Evolutionary conservation across 1,140 invertebrate genomes (phyloP), one percentile per base, ranked within the genome.

Genomic region (Drosophila athabasca): DNA sequence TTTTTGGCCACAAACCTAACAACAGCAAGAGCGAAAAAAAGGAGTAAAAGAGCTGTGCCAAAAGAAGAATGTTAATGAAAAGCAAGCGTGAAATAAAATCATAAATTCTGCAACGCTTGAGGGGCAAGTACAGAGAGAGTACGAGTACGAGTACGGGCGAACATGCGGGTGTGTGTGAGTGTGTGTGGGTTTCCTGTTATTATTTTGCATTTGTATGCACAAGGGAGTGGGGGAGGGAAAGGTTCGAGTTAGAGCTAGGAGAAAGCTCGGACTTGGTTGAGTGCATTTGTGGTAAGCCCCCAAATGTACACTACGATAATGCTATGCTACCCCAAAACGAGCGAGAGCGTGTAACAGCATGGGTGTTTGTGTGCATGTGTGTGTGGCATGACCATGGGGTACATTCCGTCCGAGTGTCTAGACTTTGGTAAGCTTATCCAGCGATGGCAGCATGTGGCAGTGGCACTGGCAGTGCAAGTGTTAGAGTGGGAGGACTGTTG

Each of bases 31-130:
- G 57, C 41, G 62, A 49, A 55, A 62, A 61, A 58, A 66, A 52
- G 29, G 46, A 39, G 29, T 54, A 58, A 67, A 64, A 13, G 53
- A 57, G 45, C 19, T 15, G 13, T 17, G 46, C 31, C 65, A 43
- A 69, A 68, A 50, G 65, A 49, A 66, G 67, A 77, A 78, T 85
- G 78, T 88, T 88, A 89, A 88, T 88, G 83, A 88, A 88, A 88
- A 88, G 83, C 83, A 88, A 88, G 83, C 83, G 83, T 88, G 83
- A 88, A 88, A 88, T 88, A 88, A 88, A 88, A 88, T 88, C 83
- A 88, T 88, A 88, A 88, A 88, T 88, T 88, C 73, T 83, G 67
- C 79, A 88, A 62, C 41, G 79, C 62, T 76, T 76, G 59, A 62
- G 53, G 39, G 65, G 31, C 44, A 48, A 48, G 55, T 19, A 29